Conservation (phyloP, 2,797 vertebrate species). For the Chloroceryle inda region DNA sequence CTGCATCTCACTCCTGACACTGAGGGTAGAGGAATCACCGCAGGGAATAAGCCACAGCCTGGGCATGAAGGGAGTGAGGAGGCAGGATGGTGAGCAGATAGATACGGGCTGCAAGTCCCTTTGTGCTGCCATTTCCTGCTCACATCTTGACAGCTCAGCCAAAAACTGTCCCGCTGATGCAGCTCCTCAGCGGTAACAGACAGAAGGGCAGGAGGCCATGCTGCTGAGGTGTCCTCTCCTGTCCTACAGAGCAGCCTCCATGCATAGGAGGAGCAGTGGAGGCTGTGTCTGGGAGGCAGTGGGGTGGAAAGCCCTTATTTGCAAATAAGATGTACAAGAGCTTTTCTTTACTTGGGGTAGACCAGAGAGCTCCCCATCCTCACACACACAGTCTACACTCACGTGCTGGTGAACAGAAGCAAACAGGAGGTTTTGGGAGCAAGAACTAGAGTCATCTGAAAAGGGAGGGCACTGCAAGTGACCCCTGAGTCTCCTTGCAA, state of each 20-base stretch:
- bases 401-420: not conserved
- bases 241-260: not conserved
- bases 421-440: not conserved
- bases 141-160: not conserved
- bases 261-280: not conserved
- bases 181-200: not conserved
- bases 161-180: not conserved
- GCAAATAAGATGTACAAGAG: not conserved
- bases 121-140: not conserved
- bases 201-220: not conserved
- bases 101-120: not conserved
- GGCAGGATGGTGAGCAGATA: not conserved
- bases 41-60: not conserved
- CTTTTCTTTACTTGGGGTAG: not conserved
- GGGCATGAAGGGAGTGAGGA: not conserved
- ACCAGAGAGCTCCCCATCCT: not conserved
- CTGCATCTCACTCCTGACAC: not conserved
- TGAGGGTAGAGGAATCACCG: rapidly evolving
- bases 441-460: not conserved
- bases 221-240: not conserved
- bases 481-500: not conserved
- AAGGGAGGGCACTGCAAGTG: not conserved
- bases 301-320: not conserved
- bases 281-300: not conserved
- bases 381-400: not conserved